phyloP scores from a whole-genome alignment of 2,888 invertebrate genomes.

The Pyrrhia umbra region DNA sequence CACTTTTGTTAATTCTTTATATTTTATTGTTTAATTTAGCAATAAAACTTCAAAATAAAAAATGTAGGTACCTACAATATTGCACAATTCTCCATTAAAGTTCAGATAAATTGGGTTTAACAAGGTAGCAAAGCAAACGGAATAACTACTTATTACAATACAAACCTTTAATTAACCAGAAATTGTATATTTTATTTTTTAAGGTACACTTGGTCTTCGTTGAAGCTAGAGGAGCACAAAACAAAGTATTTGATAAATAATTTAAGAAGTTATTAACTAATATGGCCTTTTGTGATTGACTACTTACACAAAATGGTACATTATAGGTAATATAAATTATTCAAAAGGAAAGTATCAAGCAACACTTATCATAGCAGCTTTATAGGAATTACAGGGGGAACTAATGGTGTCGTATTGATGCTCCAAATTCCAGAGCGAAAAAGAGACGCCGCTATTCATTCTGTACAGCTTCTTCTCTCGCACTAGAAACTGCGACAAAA shows the following conservation, averaged over 20 bases:
- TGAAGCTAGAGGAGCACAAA: neutral
- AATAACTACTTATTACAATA: neutral
- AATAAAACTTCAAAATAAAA: constrained; percentile 42
- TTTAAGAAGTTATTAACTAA: too few relatives aligned
- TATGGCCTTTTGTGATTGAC: too few relatives aligned
- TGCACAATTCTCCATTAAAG: constrained; percentile 40
- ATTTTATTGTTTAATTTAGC: constrained; percentile 59
- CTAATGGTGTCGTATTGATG: too few relatives aligned
- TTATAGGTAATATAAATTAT: too few relatives aligned
- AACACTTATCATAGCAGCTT: too few relatives aligned
- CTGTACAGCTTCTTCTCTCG: neutral
- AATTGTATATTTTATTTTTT: too few relatives aligned
- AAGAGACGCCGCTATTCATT: neutral
- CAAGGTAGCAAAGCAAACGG: neutral
- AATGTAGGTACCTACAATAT: constrained; percentile 36
- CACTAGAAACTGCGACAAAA: neutral
- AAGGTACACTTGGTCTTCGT: too few relatives aligned
- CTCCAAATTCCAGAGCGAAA: too few relatives aligned
- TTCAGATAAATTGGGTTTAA: neutral
- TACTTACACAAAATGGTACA: too few relatives aligned
- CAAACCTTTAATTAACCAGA: neutral
- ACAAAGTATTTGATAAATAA: neutral
- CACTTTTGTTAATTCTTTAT: constrained; percentile 59
- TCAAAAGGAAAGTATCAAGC: too few relatives aligned
- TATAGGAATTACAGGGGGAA: too few relatives aligned